A percentile compares a stretch with the other conserved stretches of the same genome.
Conservation (phyloP, 2,888 invertebrate species). For the Drosophila lacicola region DNA sequence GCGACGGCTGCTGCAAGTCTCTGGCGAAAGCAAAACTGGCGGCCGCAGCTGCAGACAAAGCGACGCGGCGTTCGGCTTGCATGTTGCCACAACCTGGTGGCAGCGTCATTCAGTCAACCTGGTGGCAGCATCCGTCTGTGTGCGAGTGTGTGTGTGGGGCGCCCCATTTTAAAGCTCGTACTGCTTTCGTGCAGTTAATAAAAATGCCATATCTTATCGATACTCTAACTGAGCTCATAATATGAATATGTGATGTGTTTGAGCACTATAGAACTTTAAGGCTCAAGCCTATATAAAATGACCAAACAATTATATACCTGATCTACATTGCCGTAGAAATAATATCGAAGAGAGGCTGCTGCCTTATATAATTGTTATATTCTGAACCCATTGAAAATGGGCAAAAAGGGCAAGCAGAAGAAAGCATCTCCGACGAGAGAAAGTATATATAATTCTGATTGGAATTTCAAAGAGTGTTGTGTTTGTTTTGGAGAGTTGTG, state of each 20-base stretch:
- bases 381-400: too few relatives aligned
- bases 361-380: too few relatives aligned
- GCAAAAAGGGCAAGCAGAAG: too few relatives aligned
- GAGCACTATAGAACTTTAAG: too few relatives aligned
- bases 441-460: constrained; percentile 1
- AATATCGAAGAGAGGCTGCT: too few relatives aligned
- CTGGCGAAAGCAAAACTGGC: constrained; percentile 49
- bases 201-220: constrained; percentile 43
- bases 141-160: constrained; percentile 38
- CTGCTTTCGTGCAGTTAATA: constrained; percentile 43
- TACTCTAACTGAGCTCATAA: background rate
- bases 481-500: constrained; percentile 17
- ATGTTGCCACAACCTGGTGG: constrained; percentile 27
- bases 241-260: background rate
- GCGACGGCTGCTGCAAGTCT: constrained; percentile 26
- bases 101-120: constrained; percentile 13
- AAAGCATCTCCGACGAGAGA: too few relatives aligned
- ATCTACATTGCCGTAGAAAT: too few relatives aligned
- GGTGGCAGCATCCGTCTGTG: constrained; percentile 3
- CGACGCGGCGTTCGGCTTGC: constrained; percentile 59
- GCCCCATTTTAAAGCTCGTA: constrained; percentile 53
- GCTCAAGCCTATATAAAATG: too few relatives aligned
- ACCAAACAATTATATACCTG: too few relatives aligned
- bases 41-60: constrained; percentile 54
- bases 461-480: constrained; percentile 60